Percentiles rank a stretch among this genome's conserved stretches.
phyloP scores from a whole-genome alignment of 53 echinoderm and acorn worm species.

The Actinopyga echinites region DNA sequence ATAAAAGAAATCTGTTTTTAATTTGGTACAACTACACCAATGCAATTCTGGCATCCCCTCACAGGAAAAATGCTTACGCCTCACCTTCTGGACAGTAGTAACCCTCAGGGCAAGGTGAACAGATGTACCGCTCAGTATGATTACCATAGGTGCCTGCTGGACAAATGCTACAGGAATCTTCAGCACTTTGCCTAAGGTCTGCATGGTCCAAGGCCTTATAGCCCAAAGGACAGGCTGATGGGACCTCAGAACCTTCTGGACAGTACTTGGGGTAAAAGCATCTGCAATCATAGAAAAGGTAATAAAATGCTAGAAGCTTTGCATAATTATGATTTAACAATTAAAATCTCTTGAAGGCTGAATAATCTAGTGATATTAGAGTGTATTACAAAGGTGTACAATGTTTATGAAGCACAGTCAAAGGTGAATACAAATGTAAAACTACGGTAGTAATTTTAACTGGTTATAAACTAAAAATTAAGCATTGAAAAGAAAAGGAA shows the following conservation, averaged over 20 bases:
- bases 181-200: constrained; percentile 37
- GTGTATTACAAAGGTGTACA: too few species aligned
- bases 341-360: too few species aligned
- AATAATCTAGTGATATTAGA: too few species aligned
- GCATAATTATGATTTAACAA: too few species aligned
- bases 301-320: neutral
- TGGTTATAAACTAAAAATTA: too few species aligned
- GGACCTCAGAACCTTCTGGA: constrained; percentile 89
- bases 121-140: constrained; percentile 85
- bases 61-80: neutral
- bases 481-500: too few species aligned
- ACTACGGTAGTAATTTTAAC: too few species aligned
- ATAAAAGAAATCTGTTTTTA: too few species aligned
- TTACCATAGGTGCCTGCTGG: constrained; percentile 95
- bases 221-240: constrained; percentile 82
- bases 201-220: constrained; percentile 78
- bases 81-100: constrained; percentile 98
- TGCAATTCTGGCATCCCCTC: too few species aligned
- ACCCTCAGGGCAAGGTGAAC: constrained; percentile 78
- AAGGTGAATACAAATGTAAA: too few species aligned
- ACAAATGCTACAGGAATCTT: constrained; percentile 77
- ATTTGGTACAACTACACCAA: too few species aligned
- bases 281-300: neutral
- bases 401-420: too few species aligned
- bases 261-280: constrained; percentile 98